Conservation (phyloP, 2,888 invertebrate species). For the Cataglyphis albicans region DNA sequence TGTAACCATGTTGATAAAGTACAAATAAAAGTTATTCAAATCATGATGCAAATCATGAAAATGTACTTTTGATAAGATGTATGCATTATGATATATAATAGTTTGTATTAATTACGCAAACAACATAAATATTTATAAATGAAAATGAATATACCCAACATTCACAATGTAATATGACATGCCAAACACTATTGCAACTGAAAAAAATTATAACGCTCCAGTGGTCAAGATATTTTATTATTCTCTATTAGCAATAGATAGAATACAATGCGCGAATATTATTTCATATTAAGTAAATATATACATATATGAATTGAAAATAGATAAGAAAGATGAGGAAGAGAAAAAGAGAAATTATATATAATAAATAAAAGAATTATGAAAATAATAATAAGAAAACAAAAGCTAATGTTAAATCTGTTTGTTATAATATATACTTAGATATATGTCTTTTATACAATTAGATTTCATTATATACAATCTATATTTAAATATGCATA, state of each 20-base stretch:
- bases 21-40: conserved; percentile 26
- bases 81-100: not conserved
- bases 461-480: not conserved
- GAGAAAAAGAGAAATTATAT: not conserved
- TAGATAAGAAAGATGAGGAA: not conserved
- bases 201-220: conserved; percentile 65
- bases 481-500: not conserved
- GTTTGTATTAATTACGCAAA: not conserved
- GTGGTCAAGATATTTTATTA: conserved; percentile 43
- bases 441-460: not conserved
- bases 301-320: not conserved
- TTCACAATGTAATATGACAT: conserved; percentile 26
- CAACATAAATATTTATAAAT: conserved; percentile 5
- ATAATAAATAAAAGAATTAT: not conserved
- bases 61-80: conserved; percentile 25
- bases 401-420: not conserved
- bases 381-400: not conserved
- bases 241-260: not conserved
- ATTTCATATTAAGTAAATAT: conserved; percentile 9
- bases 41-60: conserved; percentile 20
- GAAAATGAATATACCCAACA: conserved; percentile 31
- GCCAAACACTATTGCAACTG: conserved; percentile 42
- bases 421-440: not conserved
- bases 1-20: conserved; percentile 1
- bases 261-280: not conserved